phyloP scores from a whole-genome alignment of 2,888 invertebrate genomes.

The Tiliacea citrago region DNA sequence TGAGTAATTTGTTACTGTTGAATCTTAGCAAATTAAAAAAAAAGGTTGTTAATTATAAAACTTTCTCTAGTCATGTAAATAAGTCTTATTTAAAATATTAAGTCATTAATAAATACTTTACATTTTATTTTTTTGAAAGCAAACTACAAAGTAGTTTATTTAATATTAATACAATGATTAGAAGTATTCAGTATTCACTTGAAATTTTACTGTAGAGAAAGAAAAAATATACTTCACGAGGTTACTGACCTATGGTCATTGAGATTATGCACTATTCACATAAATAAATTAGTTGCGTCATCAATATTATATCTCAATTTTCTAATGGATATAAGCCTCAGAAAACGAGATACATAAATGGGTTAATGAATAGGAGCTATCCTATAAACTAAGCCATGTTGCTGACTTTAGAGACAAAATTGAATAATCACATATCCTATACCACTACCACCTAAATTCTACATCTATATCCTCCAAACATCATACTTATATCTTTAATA shows the following conservation, averaged over 20 bases:
- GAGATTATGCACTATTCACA: not conserved
- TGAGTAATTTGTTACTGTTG: constrained; percentile 21
- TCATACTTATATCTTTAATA: too few relatives aligned
- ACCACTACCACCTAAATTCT: too few relatives aligned
- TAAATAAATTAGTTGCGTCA: not conserved
- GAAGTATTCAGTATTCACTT: not conserved
- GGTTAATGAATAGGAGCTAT: too few relatives aligned
- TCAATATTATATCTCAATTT: not conserved
- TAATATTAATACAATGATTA: not conserved
- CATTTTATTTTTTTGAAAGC: not conserved
- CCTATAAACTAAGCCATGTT: too few relatives aligned
- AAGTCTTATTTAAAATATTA: not conserved
- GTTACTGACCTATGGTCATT: not conserved
- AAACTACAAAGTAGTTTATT: not conserved
- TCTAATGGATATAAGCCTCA: not conserved
- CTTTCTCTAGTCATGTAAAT: constrained; percentile 2
- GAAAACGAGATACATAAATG: not conserved
- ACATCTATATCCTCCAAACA: too few relatives aligned
- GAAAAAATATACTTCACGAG: not conserved
- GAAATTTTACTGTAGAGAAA: not conserved
- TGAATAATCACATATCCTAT: too few relatives aligned
- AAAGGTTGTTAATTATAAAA: constrained; percentile 6
- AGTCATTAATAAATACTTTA: not conserved
- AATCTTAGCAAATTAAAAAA: not conserved
- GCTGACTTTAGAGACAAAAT: too few relatives aligned